Base-by-base conservation (phyloP, 2,797 vertebrate genomes). In the Ciconia nigra region DNA sequence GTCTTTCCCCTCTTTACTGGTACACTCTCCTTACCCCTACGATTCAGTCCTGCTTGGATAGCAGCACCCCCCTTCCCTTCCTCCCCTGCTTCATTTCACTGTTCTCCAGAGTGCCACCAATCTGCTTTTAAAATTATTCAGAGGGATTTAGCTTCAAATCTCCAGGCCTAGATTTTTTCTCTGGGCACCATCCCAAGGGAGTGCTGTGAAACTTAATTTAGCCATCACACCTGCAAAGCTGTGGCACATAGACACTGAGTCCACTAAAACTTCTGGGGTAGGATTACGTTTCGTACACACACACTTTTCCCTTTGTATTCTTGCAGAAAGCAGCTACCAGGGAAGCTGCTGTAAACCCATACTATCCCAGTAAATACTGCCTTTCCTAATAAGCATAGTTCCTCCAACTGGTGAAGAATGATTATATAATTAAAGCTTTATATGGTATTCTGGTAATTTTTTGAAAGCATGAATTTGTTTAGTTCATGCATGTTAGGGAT, bases 131-230 rank as follows among this genome's bases (percentile, higher is more conserved):
- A 87, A 93, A 83, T 87, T 89, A 73, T 91, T 89, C 63, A 91
- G 42, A 74, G 41, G 44, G 52, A 83, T 92, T 92, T 87, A 95
- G 4, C 63, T 78, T 85, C 74, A 83, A 41, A 65, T 74, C 59
- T 71, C 41, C n/a, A 83, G 25, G 63, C 47, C 41, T 52, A 87
- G 44, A n/a, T 55, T 26, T 51, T 47, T 82, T 83, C n/a, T n/a
- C 41, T 52, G 51, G 69, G 82, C 91, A 96, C 8, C 28, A 28
- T 83, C 78, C 69, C 90, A 89, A 93, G n/a, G 20, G 63, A 89
- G 6, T 52, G 31, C 51, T 87, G 81, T 70, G 72, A 92, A 91
- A 74, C 3, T 81, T 93, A 74, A 86, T 96, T 94, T 78, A 93
- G 62, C 44, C 67, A 89, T 87, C 91, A 78, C 65, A 89, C 59